Evolutionary conservation across 2,888 invertebrate genomes (phyloP).

Genomic region (Mythimna ferrago): DNA sequence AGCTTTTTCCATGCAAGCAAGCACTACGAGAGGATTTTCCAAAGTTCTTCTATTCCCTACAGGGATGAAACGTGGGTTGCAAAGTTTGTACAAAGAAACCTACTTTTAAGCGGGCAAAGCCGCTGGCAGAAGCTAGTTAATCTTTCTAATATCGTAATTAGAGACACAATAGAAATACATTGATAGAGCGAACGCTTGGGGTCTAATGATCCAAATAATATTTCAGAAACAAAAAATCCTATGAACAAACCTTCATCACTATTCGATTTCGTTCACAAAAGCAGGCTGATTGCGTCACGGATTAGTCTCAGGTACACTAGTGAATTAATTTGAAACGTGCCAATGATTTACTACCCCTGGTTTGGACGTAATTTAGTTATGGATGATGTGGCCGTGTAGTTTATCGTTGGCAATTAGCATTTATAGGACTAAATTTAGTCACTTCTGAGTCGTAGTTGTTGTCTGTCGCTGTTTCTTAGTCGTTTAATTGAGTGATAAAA

Average conservation of each 20-base stretch:
- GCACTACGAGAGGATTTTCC: no score
- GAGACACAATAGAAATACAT: no score
- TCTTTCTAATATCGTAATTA: no score
- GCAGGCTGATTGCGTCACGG: conserved; percentile 77
- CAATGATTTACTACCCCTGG: conserved; percentile 84
- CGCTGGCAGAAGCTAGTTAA: no score
- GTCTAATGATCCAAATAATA: no score
- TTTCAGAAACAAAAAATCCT: no score
- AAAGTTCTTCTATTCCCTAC: no score
- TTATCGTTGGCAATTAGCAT: conserved; percentile 78
- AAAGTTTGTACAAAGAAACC: no score
- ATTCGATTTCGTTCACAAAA: conserved; percentile 73
- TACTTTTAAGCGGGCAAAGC: no score
- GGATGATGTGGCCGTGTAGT: conserved; percentile 77
- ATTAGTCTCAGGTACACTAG: conserved; percentile 79
- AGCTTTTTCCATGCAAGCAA: no score
- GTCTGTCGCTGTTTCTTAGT: background rate
- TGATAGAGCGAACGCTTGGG: no score
- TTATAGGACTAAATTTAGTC: conserved; percentile 67
- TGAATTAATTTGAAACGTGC: conserved; percentile 86
- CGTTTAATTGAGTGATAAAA: conserved; percentile 26
- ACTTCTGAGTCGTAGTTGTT: conserved; percentile 36
- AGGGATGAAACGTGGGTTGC: no score
- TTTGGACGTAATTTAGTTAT: conserved; percentile 81
- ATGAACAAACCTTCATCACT: conserved; percentile 40